These are phyloP conservation scores for Cynopterus brachyotis DNA, from an alignment of 2,113 vertebrate genomes.

Conservation along the genomic window DNA sequence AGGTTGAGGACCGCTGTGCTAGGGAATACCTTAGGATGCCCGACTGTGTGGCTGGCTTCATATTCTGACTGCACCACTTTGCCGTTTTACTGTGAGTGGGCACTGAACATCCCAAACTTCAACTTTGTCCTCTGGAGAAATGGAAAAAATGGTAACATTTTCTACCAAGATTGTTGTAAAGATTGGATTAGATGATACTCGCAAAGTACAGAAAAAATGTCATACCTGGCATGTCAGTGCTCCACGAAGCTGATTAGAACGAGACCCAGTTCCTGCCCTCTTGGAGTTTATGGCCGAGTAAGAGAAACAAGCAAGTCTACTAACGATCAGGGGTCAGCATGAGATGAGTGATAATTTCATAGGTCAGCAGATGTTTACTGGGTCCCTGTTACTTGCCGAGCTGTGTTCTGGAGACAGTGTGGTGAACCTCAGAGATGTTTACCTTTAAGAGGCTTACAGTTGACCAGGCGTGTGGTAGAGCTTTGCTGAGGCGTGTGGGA, in stretches of 20 bases:
- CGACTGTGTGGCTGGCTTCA: neutral
- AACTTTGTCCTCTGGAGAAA: neutral
- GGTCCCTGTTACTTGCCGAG: neutral
- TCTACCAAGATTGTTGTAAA: neutral
- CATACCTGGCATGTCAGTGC: neutral
- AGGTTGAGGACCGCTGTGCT: neutral
- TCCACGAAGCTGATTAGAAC: neutral
- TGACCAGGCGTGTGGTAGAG: neutral
- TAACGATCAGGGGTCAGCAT: neutral
- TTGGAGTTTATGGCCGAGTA: neutral
- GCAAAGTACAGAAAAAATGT: neutral
- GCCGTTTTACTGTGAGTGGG: neutral
- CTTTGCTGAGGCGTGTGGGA: neutral
- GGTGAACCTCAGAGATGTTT: neutral
- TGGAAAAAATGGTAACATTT: neutral
- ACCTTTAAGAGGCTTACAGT: neutral
- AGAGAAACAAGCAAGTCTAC: neutral
- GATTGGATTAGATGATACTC: neutral
- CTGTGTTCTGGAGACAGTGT: neutral
- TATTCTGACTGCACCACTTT: neutral
- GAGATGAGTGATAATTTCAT: fast-evolving
- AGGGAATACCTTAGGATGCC: too few species aligned
- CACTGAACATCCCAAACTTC: neutral
- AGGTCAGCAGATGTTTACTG: neutral
- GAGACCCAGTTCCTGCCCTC: neutral